phyloP scores from a whole-genome alignment of 2,113 vertebrate genomes.

The Mormoops blainvillei region DNA sequence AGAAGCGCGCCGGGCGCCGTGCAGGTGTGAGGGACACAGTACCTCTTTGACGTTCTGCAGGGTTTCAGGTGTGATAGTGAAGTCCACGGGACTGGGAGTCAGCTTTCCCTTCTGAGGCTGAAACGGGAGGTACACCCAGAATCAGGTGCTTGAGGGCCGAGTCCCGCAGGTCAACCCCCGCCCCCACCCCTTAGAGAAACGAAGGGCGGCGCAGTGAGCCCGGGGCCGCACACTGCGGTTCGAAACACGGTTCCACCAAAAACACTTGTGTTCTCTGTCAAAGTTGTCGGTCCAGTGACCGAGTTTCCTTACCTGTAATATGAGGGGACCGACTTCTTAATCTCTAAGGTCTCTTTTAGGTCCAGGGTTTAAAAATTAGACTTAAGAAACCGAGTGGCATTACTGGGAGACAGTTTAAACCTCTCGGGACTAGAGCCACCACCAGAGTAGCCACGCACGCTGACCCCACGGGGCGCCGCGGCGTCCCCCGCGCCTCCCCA shows the following conservation, averaged over 20 bases:
- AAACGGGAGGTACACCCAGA: neutral
- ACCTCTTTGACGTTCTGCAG: slow-evolving; percentile 94
- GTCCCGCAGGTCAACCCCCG: too few relatives aligned
- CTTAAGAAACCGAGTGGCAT: neutral
- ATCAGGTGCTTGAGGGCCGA: neutral
- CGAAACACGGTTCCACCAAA: neutral
- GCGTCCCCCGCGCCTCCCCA: too few relatives aligned
- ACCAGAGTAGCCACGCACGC: fast-evolving
- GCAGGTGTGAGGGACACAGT: fast-evolving
- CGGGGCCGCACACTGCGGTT: fast-evolving
- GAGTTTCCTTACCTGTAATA: neutral
- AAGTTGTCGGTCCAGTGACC: neutral
- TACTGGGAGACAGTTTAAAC: too few relatives aligned
- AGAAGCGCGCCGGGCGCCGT: fast-evolving
- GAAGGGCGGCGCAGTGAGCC: fast-evolving
- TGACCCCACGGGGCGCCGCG: fast-evolving
- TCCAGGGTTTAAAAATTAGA: neutral
- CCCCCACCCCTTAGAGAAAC: neutral
- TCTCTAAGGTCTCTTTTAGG: neutral
- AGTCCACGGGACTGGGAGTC: slow-evolving; percentile 89
- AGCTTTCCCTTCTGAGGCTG: slow-evolving; percentile 92
- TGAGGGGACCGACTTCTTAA: neutral
- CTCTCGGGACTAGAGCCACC: neutral
- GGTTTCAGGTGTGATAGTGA: slow-evolving; percentile 94
- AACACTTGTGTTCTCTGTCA: fast-evolving